Evolutionary conservation across 1,140 invertebrate species (phyloP).

Genomic region (Pseudomyrmex cubaensis): DNA sequence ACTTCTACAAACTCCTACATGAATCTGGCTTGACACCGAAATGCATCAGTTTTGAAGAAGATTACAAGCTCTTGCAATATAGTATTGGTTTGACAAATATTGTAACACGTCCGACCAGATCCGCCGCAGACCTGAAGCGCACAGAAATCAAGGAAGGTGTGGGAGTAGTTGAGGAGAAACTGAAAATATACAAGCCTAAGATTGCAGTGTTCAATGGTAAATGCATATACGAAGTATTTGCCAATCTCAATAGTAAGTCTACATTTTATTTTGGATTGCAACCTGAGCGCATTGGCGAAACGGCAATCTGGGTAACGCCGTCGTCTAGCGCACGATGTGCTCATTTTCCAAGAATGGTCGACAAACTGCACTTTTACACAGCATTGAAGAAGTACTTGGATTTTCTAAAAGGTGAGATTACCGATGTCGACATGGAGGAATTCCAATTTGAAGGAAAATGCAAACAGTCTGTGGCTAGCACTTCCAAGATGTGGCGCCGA

Average conservation of each 20-base stretch:
- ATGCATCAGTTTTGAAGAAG: slow-evolving; percentile 78
- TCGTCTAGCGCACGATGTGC: slow-evolving; percentile 83
- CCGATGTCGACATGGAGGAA: slow-evolving; percentile 73
- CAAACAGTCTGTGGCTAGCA: slow-evolving; percentile 76
- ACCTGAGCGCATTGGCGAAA: slow-evolving; percentile 74
- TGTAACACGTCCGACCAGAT: slow-evolving; percentile 80
- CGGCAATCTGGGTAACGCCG: slow-evolving; percentile 83
- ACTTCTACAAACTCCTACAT: slow-evolving; percentile 83
- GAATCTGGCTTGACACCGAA: slow-evolving; percentile 77
- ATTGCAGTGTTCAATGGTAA: slow-evolving; percentile 84
- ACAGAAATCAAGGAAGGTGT: slow-evolving; percentile 81
- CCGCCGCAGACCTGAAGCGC: slow-evolving; percentile 80
- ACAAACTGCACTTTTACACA: slow-evolving; percentile 83
- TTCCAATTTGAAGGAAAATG: slow-evolving; percentile 80
- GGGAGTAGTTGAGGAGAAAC: slow-evolving; percentile 76
- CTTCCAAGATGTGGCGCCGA: slow-evolving; percentile 82
- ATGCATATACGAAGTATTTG: slow-evolving; percentile 83
- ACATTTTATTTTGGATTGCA: slow-evolving; percentile 82
- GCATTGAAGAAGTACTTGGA: slow-evolving; percentile 80
- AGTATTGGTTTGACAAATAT: slow-evolving; percentile 83
- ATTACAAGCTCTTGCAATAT: slow-evolving; percentile 77
- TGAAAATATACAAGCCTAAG: slow-evolving; percentile 80
- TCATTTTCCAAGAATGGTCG: slow-evolving; percentile 82
- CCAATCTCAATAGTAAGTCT: slow-evolving; percentile 69
- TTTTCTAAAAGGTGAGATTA: slow-evolving; percentile 79